phyloP scores from a whole-genome alignment of 2,888 invertebrate genomes.

The Entomobrya multifasciata region DNA sequence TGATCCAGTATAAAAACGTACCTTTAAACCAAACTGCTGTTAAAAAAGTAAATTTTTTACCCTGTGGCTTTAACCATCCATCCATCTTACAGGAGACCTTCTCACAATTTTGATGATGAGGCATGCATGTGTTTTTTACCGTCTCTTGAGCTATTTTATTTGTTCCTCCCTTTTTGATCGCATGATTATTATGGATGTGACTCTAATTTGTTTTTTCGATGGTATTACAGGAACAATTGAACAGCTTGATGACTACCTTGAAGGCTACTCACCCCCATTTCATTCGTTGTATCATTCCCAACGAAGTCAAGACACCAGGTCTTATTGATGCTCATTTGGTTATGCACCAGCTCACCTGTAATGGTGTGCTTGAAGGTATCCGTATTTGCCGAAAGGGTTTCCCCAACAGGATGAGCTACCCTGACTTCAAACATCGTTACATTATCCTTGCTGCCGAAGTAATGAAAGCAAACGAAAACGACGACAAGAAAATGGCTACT shows the following conservation, averaged over 20 bases:
- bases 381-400: slow-evolving; percentile 99
- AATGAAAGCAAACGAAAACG: slow-evolving; percentile 90
- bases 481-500: slow-evolving; percentile 91
- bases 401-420: slow-evolving; percentile 99
- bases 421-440: slow-evolving; percentile 99
- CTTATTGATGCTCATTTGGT: slow-evolving; percentile 99
- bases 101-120: too few species aligned
- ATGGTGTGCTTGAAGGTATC: slow-evolving; percentile 99
- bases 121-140: too few species aligned
- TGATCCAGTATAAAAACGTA: not conserved
- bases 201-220: not conserved
- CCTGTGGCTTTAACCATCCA: not conserved
- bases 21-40: not conserved
- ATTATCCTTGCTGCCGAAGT: slow-evolving; percentile 99
- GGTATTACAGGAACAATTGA: slow-evolving; percentile 91
- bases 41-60: not conserved
- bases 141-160: too few species aligned
- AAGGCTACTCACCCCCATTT: slow-evolving; percentile 99
- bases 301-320: slow-evolving; percentile 96
- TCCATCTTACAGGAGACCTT: too few species aligned
- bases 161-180: too few species aligned
- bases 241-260: slow-evolving; percentile 98
- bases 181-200: not conserved
- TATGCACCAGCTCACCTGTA: slow-evolving; percentile 99
- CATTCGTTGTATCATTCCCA: slow-evolving; percentile 99